Conservation (phyloP, 2,113 vertebrate genomes). For the Brienomyrus longianalis region DNA sequence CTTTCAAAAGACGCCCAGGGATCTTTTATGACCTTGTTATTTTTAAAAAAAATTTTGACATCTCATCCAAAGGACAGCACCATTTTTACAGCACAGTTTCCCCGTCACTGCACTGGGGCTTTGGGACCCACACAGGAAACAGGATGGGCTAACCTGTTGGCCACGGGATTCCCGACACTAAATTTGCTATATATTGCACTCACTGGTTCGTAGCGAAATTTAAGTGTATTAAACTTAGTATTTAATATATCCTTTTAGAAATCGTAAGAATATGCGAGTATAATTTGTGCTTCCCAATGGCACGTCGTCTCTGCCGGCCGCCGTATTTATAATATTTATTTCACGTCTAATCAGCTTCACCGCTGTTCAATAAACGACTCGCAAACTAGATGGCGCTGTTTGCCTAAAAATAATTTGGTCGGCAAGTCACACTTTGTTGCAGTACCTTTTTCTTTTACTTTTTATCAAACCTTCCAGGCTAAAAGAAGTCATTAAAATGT, state of each 20-base stretch:
- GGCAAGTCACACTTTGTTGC: neutral
- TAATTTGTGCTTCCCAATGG: neutral
- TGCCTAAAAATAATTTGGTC: neutral
- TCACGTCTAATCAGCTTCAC: neutral
- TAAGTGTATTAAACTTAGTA: neutral
- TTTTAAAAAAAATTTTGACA: too few relatives aligned
- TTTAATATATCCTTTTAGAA: neutral
- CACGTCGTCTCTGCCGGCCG: neutral
- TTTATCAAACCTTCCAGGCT: neutral
- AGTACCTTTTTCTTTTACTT: neutral
- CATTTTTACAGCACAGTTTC: too few relatives aligned
- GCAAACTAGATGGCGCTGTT: neutral
- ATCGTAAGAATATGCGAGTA: neutral
- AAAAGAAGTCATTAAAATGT: neutral
- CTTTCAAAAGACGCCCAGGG: too few relatives aligned
- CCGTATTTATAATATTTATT: neutral
- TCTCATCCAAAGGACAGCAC: too few relatives aligned
- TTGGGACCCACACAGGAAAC: too few relatives aligned
- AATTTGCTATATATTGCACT: neutral
- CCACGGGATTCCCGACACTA: too few relatives aligned
- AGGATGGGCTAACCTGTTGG: too few relatives aligned
- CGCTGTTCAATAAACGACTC: neutral
- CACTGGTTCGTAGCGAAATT: neutral
- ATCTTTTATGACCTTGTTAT: too few relatives aligned
- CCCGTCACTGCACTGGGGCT: too few relatives aligned